phyloP scores from a whole-genome alignment of 2,113 vertebrate genomes.

The Hyla sarda region DNA sequence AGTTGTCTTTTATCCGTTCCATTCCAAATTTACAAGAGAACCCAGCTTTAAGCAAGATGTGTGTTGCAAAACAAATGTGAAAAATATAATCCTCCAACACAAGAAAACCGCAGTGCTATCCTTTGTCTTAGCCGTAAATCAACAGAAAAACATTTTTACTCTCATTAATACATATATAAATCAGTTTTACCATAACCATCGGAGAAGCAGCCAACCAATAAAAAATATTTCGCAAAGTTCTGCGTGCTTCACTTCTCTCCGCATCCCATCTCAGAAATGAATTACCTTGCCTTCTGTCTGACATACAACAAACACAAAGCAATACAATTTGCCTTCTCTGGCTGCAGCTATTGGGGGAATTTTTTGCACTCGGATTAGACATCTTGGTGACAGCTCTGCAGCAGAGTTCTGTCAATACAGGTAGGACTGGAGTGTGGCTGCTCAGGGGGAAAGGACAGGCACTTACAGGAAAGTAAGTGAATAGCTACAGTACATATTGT shows the following conservation, averaged over 20 bases:
- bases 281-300: conserved; percentile 29
- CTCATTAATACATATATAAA: neutral
- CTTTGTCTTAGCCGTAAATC: neutral
- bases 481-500: neutral
- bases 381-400: conserved; percentile 1
- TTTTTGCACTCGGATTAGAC: neutral
- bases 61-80: neutral
- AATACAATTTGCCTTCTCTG: conserved; percentile 14
- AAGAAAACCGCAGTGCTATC: no score
- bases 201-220: neutral
- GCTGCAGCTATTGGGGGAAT: neutral
- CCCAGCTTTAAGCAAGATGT: neutral
- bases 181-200: neutral
- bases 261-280: conserved; percentile 9
- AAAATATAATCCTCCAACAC: no score
- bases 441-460: neutral
- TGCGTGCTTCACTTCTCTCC: neutral
- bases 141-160: neutral
- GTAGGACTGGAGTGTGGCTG: neutral
- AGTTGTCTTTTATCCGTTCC: no score
- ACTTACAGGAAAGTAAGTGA: neutral
- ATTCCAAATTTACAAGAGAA: no score
- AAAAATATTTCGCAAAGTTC: neutral
- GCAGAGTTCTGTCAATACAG: neutral
- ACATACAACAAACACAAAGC: conserved; percentile 31